Conservation (phyloP, 23 tunicate genomes). For the Clavelina lepadiformis region DNA sequence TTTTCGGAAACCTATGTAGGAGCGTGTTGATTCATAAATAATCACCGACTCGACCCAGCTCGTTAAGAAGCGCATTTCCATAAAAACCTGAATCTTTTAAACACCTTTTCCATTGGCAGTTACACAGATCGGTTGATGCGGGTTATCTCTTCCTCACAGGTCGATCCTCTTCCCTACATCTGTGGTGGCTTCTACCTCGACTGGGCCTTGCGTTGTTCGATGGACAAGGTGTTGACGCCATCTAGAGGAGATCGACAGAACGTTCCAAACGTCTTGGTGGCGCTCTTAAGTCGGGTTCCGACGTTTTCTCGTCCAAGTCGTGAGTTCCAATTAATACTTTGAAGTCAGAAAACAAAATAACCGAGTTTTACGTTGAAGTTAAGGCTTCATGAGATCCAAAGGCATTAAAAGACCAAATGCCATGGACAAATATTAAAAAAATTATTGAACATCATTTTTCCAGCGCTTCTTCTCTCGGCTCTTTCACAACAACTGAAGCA, state of each 20-base stretch:
- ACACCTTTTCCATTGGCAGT: no score
- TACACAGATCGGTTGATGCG: no score
- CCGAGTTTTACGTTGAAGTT: no score
- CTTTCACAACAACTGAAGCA: slow-evolving; percentile 9
- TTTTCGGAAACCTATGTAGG: background rate
- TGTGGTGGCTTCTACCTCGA: slow-evolving; percentile 70
- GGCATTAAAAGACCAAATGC: background rate
- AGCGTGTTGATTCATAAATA: no score
- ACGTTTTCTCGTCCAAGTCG: slow-evolving; percentile 41
- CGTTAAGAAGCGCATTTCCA: no score
- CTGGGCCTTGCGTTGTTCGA: slow-evolving; percentile 61
- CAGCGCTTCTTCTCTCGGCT: slow-evolving; percentile 22
- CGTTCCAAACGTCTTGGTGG: slow-evolving; percentile 57
- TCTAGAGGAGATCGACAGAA: slow-evolving; percentile 48
- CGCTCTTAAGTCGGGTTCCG: slow-evolving; percentile 51
- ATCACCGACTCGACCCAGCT: no score
- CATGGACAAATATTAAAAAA: no score
- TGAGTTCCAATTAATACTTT: slow-evolving; percentile 12
- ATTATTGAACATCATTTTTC: background rate
- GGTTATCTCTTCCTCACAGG: slow-evolving; percentile 6
- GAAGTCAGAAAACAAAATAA: no score
- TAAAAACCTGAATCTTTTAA: no score
- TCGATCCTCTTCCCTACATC: slow-evolving; percentile 48
- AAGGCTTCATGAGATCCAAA: background rate
- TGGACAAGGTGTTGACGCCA: slow-evolving; percentile 22